A percentile compares a stretch with the other conserved stretches of the same genome.
These are phyloP conservation scores for Prunella strophiata DNA, from an alignment of 2,797 vertebrate species.

Conservation along the genomic window DNA sequence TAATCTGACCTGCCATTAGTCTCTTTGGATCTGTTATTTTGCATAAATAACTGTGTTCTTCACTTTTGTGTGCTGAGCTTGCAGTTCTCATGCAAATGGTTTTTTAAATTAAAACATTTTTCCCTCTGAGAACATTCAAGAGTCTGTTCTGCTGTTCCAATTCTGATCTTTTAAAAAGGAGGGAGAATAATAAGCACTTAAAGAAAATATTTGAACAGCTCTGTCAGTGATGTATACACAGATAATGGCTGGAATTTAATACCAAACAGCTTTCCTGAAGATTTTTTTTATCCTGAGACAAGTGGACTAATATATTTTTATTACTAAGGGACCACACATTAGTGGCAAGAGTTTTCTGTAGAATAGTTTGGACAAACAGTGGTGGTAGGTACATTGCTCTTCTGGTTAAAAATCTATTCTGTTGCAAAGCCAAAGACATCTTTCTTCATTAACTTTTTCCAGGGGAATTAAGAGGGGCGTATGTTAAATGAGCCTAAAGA, in stretches of 20 bases:
- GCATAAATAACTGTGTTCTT: background rate
- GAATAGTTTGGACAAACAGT: background rate
- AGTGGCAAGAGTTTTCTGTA: background rate
- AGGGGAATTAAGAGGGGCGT: conserved; percentile 54
- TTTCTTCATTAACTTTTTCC: conserved; percentile 64
- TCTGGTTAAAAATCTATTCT: conserved; percentile 21
- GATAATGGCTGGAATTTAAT: conserved; percentile 26
- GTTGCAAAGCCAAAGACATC: conserved; percentile 21
- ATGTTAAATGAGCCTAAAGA: conserved; percentile 60
- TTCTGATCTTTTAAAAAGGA: background rate
- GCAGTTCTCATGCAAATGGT: background rate
- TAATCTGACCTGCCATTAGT: background rate
- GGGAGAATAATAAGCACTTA: background rate
- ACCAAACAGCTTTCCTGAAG: background rate
- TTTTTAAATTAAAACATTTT: background rate
- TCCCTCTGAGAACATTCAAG: background rate
- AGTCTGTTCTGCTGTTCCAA: background rate
- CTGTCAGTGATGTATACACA: background rate
- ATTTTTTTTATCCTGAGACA: background rate
- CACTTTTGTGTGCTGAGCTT: background rate
- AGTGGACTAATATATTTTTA: background rate
- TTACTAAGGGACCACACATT: background rate
- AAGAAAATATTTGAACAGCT: conserved; percentile 45
- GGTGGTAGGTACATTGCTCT: background rate
- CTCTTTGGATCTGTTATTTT: background rate